These are phyloP conservation scores for Rhincodon typus DNA, from an alignment of 2,797 vertebrate species.

Conservation along the genomic window DNA sequence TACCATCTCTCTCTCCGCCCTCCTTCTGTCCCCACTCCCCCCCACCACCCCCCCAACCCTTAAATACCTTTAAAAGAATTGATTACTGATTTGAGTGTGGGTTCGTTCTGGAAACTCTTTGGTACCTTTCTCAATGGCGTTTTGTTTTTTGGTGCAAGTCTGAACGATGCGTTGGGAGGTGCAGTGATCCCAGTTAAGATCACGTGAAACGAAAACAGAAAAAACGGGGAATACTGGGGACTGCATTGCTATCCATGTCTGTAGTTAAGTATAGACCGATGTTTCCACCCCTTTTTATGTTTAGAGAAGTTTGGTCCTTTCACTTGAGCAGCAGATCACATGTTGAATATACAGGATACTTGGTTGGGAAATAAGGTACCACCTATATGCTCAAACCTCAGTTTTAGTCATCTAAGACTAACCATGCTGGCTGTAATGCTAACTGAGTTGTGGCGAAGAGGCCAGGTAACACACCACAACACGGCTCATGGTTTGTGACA, in stretches of 20 bases:
- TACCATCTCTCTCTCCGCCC: neutral
- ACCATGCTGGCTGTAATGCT: neutral
- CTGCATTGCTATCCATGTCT: neutral
- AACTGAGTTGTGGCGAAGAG: neutral
- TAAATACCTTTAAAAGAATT: neutral
- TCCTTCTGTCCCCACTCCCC: too few relatives aligned
- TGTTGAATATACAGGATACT: neutral
- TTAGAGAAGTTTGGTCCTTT: neutral
- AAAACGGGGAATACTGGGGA: neutral
- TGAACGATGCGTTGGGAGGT: neutral
- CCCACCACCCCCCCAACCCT: too few relatives aligned
- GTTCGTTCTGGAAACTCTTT: neutral
- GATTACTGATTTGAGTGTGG: neutral
- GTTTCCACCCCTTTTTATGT: neutral
- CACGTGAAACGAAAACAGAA: neutral
- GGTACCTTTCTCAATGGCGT: neutral
- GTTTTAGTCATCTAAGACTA: neutral
- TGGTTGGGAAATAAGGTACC: neutral
- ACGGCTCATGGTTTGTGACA: neutral
- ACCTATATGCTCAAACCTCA: neutral
- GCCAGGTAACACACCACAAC: neutral
- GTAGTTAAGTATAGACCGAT: too few relatives aligned
- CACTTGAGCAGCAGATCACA: neutral
- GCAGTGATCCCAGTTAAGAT: neutral
- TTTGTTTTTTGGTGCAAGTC: neutral